Evolutionary conservation across 2,797 vertebrate species (phyloP), one percentile per base, ranked within the genome.

Genomic region (Rhabdophis nuchalis): DNA sequence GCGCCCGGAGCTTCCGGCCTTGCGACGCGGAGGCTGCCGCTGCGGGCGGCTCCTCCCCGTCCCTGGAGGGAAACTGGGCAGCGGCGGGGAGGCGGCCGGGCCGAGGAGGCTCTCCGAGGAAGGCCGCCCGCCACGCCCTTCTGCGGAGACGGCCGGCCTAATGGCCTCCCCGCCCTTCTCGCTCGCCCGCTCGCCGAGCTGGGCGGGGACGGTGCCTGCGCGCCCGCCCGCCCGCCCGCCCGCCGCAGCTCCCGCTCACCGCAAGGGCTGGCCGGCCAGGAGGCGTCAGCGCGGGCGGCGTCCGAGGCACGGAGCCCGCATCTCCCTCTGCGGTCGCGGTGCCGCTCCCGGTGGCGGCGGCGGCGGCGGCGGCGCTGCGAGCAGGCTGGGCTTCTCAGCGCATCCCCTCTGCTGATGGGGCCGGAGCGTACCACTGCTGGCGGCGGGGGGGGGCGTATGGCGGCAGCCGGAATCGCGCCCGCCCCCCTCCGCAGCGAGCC

Each of bases 371-470:
- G 52, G 85, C 90, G 11, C 82, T 50, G 52, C 56, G 57, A 25
- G 50, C 32, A 32, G 86, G 88, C 88, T 86, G 52, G 10, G 61
- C 61, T 61, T 60, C 36, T 90, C 92, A 72, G 32, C 92, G 92
- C 82, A 58, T 87, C 89, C 53, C 86, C 60, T 50, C 50, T 23
- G 64, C 85, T 64, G 90, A 20, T 16, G 86, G 52, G 87, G 91
- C 91, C 57, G 91, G 88, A 72, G 82, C 82, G 89, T 13, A 90
- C 92, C 92, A 92, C 61, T 87, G 61, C 89, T 5, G n/a, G 29
- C 53, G 16, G 32, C 23, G 23, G 32, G 10, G 18, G 36, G 29
- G 53, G 58, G 60, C n/a, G n/a, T n/a, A n/a, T 46, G 52, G 27
- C 7, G 10, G n/a, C 27, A 11, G 12, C 10, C 29, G 32, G 8